These are phyloP conservation scores for Epinephelus cyanopodus DNA, from an alignment of 2,113 vertebrate species.

Conservation along the genomic window DNA sequence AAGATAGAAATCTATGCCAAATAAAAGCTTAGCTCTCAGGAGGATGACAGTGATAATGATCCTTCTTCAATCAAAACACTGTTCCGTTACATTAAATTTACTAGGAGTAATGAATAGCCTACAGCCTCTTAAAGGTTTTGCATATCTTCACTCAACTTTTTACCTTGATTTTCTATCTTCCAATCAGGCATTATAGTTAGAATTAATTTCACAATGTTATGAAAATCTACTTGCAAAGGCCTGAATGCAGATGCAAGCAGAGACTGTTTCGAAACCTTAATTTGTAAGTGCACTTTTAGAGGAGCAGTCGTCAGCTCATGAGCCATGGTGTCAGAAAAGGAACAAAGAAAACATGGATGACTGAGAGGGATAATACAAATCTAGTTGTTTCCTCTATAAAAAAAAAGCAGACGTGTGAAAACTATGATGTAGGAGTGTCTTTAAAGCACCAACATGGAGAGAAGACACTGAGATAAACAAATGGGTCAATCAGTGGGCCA, in stretches of 20 bases:
- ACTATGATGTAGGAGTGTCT: not conserved
- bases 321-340: not conserved
- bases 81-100: not conserved
- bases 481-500: not conserved
- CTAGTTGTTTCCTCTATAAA: not conserved
- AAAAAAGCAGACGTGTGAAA: not conserved
- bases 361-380: not conserved
- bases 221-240: not conserved
- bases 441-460: not conserved
- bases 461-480: not conserved
- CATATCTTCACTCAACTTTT: not conserved
- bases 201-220: not conserved
- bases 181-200: not conserved
- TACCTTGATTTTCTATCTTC: not conserved
- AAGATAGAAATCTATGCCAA: too few relatives aligned
- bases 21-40: too few relatives aligned
- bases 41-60: not conserved
- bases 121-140: not conserved
- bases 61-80: not conserved
- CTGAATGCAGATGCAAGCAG: not conserved
- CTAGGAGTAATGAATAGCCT: not conserved
- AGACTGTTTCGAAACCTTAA: not conserved
- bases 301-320: not conserved
- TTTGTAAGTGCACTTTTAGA: too few relatives aligned
- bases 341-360: not conserved